phyloP scores from a whole-genome alignment of 92 coral and sea anemone species.

The Bergia puertoricense region DNA sequence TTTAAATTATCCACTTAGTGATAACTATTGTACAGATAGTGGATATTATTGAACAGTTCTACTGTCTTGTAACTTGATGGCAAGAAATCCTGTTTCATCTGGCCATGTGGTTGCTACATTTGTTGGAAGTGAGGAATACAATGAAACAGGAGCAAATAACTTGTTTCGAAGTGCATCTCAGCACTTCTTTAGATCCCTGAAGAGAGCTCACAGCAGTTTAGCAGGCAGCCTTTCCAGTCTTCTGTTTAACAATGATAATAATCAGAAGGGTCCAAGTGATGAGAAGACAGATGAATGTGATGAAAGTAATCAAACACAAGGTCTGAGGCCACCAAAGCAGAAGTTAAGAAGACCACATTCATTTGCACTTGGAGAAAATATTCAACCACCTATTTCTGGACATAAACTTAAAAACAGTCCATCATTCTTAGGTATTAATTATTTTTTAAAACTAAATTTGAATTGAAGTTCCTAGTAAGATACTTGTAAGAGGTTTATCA shows the following conservation, averaged over 20 bases:
- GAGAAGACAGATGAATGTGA: background rate
- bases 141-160: slow-evolving; percentile 44
- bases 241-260: slow-evolving; percentile 36
- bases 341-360: slow-evolving; percentile 71
- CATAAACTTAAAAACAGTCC: slow-evolving; percentile 24
- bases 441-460: background rate
- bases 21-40: background rate
- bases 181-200: slow-evolving; percentile 70
- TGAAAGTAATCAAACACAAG: background rate
- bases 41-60: background rate
- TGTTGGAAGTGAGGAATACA: slow-evolving; percentile 8
- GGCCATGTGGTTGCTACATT: background rate
- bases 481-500: background rate
- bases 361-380: slow-evolving; percentile 67
- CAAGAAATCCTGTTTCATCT: slow-evolving; percentile 18
- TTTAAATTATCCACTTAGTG: too few relatives aligned
- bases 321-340: slow-evolving; percentile 11
- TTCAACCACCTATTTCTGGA: slow-evolving; percentile 47
- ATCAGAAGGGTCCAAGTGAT: slow-evolving; percentile 8
- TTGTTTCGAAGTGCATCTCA: slow-evolving; percentile 76
- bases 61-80: slow-evolving; percentile 12
- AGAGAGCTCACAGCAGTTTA: slow-evolving; percentile 68
- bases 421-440: slow-evolving; percentile 29
- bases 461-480: background rate
- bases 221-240: slow-evolving; percentile 80